These are phyloP conservation scores for Nycticebus coucang DNA, from an alignment of 2,113 vertebrate species.

Conservation along the genomic window DNA sequence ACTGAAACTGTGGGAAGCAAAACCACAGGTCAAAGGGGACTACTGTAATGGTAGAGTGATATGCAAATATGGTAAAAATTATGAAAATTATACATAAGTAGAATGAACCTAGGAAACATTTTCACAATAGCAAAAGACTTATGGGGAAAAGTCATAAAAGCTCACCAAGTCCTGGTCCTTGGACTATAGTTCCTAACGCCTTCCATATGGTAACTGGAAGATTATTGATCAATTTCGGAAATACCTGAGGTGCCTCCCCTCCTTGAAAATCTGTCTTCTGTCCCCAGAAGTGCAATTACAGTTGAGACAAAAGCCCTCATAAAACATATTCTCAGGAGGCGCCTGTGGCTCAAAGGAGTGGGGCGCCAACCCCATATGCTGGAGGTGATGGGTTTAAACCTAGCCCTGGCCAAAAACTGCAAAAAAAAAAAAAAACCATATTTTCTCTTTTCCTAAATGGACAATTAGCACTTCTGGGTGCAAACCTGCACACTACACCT, in stretches of 20 bases:
- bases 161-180: background rate
- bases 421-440: background rate
- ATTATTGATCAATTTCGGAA: constrained; percentile 11
- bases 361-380: too few relatives aligned
- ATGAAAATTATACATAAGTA: background rate
- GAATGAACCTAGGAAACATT: constrained; percentile 25
- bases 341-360: too few relatives aligned
- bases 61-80: background rate
- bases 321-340: background rate
- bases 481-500: background rate
- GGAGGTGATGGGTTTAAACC: too few relatives aligned
- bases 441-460: background rate
- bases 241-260: background rate
- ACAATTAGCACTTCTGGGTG: background rate
- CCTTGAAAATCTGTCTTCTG: background rate
- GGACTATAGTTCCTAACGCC: background rate
- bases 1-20: background rate
- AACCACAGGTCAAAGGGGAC: background rate
- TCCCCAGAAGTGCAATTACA: background rate
- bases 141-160: background rate
- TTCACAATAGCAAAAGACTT: background rate
- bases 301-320: background rate
- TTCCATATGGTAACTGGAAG: background rate
- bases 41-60: background rate
- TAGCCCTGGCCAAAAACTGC: too few relatives aligned